Conservation (phyloP, 2,888 invertebrate genomes). For the Lutraria lutraria region DNA sequence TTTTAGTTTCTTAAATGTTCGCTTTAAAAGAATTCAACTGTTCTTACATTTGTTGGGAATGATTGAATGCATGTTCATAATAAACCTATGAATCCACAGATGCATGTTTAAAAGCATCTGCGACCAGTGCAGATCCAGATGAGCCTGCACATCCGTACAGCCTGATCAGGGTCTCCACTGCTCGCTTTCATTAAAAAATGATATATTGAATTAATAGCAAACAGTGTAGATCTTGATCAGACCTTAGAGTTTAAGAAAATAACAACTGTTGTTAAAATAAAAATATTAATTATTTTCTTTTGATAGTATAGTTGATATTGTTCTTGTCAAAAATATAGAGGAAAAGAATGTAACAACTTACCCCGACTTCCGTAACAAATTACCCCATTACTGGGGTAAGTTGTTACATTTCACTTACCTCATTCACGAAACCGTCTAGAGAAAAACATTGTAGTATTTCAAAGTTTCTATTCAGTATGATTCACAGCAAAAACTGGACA, state of each 20-base stretch:
- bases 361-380: constrained; percentile 33
- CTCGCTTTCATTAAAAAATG: neutral
- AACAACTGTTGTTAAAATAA: neutral
- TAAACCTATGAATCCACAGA: neutral
- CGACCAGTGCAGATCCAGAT: no score
- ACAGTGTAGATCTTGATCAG: neutral
- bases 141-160: no score
- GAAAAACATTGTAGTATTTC: no score
- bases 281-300: no score
- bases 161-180: no score
- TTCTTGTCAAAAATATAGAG: no score
- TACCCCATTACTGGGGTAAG: constrained; percentile 28
- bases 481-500: no score
- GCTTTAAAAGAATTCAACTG: neutral
- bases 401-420: constrained; percentile 36
- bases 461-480: no score
- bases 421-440: neutral
- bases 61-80: neutral
- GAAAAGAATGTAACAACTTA: constrained; percentile 28
- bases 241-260: neutral
- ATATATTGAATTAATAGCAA: neutral
- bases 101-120: no score
- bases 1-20: no score
- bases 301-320: no score
- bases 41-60: neutral